Evolutionary conservation across 1,140 invertebrate species (phyloP), one percentile per base, ranked within the genome.

Genomic region (Penaeus chinensis): DNA sequence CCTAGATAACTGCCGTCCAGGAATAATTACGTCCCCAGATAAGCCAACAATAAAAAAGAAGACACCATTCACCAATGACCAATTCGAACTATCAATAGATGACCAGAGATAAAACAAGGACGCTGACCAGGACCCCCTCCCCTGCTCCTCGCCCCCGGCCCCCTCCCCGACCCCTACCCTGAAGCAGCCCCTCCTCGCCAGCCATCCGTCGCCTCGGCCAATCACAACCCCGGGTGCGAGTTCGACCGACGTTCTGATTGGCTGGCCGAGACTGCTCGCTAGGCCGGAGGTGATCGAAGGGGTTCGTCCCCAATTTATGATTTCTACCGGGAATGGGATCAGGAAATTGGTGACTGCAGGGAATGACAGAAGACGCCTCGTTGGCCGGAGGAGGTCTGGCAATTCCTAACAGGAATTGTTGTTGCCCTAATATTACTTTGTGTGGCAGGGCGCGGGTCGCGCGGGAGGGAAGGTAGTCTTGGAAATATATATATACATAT

Each of bases 31-130:
- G 18, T 32, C n/a, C 27, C 18, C 47, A 20, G 60, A 65, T 78
- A 63, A 85, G 47, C 65, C 66, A 24, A 10, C 74, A 62, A 65
- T 79, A 78, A 78, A 85, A 85, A 85, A 85, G 76, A 32, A 18
- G 69, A 85, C 60, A 63, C 61, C 27, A 20, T 42, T 76, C 76
- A 42, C 76, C 84, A 85, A 62, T 85, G 84, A 85, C 84, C 84
- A 79, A 65, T 85, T 71, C 74, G 66, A 79, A 47, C 84, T 65
- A 65, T 65, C 84, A 78, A 79, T 79, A 85, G 84, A 85, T 85
- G 74, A 78, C 74, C 60, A 16, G 24, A 78, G 74, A 77, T 78
- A 78, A 85, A 79, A 85, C 84, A 78, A 84, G 54, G 82, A 83
- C 63, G 60, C 22, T n/a, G 63, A 71, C 82, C 32, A 42, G 61